Conservation (phyloP, 2,888 invertebrate species). For the Adineta ricciae region DNA sequence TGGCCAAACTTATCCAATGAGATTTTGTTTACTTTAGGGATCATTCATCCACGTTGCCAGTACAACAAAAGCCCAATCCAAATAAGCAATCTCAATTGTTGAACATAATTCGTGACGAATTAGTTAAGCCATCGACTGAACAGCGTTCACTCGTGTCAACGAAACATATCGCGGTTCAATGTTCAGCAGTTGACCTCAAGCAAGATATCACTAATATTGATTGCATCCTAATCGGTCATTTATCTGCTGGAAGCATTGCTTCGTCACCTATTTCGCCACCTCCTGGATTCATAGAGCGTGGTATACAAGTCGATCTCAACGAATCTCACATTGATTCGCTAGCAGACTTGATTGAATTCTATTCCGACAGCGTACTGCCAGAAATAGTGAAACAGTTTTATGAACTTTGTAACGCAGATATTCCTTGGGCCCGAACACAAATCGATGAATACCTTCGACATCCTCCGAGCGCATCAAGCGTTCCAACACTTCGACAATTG, state of each 20-base stretch:
- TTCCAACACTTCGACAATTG: slow-evolving; percentile 10
- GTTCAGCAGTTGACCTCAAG: neutral
- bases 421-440: neutral
- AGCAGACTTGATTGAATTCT: neutral
- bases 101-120: slow-evolving; percentile 1
- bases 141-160: neutral
- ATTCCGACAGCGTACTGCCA: neutral
- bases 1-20: no score
- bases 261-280: neutral
- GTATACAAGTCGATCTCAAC: slow-evolving; percentile 4
- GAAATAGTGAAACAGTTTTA: neutral
- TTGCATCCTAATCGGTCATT: neutral
- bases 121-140: neutral
- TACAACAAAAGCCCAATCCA: neutral
- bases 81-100: neutral
- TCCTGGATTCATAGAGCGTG: neutral
- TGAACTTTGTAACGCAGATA: neutral
- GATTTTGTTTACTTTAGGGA: neutral
- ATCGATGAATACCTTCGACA: neutral
- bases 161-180: neutral
- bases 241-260: neutral
- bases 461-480: neutral
- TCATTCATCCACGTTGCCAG: neutral
- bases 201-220: neutral
- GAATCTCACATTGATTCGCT: neutral